Evolutionary conservation across 1,140 invertebrate genomes (phyloP).

Genomic region (Drosophila bocki): DNA sequence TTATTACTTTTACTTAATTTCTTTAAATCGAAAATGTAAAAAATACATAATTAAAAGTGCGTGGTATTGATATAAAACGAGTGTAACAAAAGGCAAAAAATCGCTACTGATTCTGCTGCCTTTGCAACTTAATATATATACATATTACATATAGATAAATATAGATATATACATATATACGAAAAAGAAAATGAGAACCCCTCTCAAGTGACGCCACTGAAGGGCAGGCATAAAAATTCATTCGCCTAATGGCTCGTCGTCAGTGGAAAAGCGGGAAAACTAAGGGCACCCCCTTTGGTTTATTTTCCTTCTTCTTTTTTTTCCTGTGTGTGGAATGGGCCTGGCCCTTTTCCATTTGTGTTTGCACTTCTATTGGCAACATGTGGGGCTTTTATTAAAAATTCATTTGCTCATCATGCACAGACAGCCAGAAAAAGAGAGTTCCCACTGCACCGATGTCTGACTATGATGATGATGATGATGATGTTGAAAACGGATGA

Average conservation of each 20-base stretch:
- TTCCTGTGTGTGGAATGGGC: neutral
- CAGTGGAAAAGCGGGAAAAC: conserved; percentile 1
- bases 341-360: conserved; percentile 61
- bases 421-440: conserved; percentile 30
- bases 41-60: neutral
- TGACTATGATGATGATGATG: conserved; percentile 40
- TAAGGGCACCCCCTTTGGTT: conserved; percentile 3
- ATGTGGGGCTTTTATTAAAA: conserved; percentile 83
- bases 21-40: neutral
- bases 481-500: conserved; percentile 20
- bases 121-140: neutral
- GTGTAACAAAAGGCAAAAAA: neutral
- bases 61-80: neutral
- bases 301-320: neutral
- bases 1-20: neutral
- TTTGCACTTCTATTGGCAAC: conserved; percentile 81
- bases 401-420: conserved; percentile 79
- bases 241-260: conserved; percentile 75
- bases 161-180: neutral
- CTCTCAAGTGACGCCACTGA: conserved; percentile 47
- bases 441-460: conserved; percentile 39
- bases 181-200: conserved; percentile 22
- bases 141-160: neutral
- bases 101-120: neutral
- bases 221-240: conserved; percentile 69